These are phyloP conservation scores for Cyclargus thomasi DNA, from an alignment of 1,140 invertebrate genomes.

Conservation along the genomic window DNA sequence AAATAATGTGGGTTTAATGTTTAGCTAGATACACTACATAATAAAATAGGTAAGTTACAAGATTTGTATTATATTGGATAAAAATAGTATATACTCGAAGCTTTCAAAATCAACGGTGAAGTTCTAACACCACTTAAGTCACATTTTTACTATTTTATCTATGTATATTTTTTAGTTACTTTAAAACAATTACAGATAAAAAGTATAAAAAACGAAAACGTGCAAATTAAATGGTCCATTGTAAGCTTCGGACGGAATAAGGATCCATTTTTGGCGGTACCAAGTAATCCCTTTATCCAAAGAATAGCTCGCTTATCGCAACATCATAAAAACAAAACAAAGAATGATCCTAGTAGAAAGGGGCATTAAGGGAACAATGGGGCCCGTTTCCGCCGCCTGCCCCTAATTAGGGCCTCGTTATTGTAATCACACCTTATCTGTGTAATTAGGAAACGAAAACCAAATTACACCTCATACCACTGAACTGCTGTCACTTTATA, in stretches of 20 bases:
- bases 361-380: slow-evolving; percentile 14
- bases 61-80: too few relatives aligned
- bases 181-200: too few relatives aligned
- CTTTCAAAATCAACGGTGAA: too few relatives aligned
- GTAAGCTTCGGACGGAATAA: not conserved
- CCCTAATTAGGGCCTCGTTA: slow-evolving; percentile 30
- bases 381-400: slow-evolving; percentile 18
- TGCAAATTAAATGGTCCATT: too few relatives aligned
- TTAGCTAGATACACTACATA: too few relatives aligned
- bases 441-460: slow-evolving; percentile 29
- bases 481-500: slow-evolving; percentile 4
- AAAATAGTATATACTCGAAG: too few relatives aligned
- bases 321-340: slow-evolving; percentile 13
- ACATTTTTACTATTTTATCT: too few relatives aligned
- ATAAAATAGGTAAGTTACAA: too few relatives aligned
- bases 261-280: not conserved
- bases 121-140: too few relatives aligned
- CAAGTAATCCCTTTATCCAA: not conserved
- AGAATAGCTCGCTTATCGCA: slow-evolving; percentile 10
- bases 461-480: slow-evolving; percentile 27
- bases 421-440: slow-evolving; percentile 32
- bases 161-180: too few relatives aligned
- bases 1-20: too few relatives aligned
- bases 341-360: slow-evolving; percentile 11
- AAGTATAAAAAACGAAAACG: too few relatives aligned